phyloP scores from a whole-genome alignment of 2,888 invertebrate species.

The Agrenia bidenticulata region DNA sequence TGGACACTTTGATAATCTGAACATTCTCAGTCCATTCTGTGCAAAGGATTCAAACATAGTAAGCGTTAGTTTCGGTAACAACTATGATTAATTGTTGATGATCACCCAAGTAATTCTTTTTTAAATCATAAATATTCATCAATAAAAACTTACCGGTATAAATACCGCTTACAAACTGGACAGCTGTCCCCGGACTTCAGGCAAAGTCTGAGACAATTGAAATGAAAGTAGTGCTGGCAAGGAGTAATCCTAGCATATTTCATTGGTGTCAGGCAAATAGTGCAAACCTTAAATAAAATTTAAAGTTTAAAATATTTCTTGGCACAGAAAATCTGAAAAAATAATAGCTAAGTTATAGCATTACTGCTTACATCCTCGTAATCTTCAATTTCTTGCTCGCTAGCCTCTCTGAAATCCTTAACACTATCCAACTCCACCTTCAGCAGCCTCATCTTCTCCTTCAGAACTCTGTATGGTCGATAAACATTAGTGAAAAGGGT shows the following conservation, averaged over 20 bases:
- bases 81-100: too few species aligned
- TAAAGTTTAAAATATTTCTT: background rate
- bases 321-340: background rate
- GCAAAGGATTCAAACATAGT: too few species aligned
- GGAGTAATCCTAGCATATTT: constrained; percentile 72
- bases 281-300: too few species aligned
- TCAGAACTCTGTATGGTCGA: constrained; percentile 65
- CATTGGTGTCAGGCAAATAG: constrained; percentile 73
- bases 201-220: constrained; percentile 72
- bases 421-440: constrained; percentile 65
- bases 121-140: too few species aligned
- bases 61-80: too few species aligned
- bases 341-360: too few species aligned
- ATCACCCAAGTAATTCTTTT: too few species aligned
- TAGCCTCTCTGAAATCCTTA: constrained; percentile 57
- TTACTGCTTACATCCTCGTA: constrained; percentile 12
- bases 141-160: constrained; percentile 25
- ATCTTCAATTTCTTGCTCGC: background rate
- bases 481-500: constrained; percentile 68
- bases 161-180: constrained; percentile 68
- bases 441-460: constrained; percentile 62
- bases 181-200: constrained; percentile 65
- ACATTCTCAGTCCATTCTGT: too few species aligned
- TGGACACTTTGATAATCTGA: too few species aligned
- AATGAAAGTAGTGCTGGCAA: constrained; percentile 78